Percentiles rank a stretch among this genome's conserved stretches.
These are phyloP conservation scores for Gopherus evgoodei DNA, from an alignment of 2,113 vertebrate genomes.

Conservation along the genomic window DNA sequence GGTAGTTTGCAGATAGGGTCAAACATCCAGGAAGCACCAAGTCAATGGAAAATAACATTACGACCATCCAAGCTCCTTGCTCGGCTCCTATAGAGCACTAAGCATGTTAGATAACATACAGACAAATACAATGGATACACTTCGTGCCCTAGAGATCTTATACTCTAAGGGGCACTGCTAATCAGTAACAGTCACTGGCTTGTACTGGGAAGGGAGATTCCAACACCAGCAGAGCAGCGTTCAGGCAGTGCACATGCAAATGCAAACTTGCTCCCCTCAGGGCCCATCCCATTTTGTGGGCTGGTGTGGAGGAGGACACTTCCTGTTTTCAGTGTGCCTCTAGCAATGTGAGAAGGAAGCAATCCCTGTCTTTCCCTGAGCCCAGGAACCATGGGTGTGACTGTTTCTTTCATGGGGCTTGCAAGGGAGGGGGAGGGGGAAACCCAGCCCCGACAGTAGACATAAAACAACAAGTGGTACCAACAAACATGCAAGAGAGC, in stretches of 20 bases:
- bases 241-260: neutral
- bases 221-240: neutral
- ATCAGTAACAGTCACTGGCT: neutral
- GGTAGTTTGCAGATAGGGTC: neutral
- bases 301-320: neutral
- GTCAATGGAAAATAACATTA: neutral
- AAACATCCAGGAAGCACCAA: neutral
- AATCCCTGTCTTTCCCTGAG: neutral
- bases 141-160: neutral
- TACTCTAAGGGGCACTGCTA: neutral
- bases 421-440: neutral
- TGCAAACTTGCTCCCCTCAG: neutral
- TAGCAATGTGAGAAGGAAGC: neutral
- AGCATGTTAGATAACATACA: neutral
- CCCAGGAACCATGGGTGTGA: neutral
- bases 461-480: fast-evolving
- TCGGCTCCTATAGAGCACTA: neutral
- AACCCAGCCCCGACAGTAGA: fast-evolving
- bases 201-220: neutral
- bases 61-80: neutral
- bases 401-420: neutral
- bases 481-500: neutral
- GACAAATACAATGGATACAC: neutral
- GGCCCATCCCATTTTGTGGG: neutral
- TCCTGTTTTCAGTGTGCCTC: neutral